phyloP scores from a whole-genome alignment of 2,113 vertebrate species.

The Ameiurus melas region DNA sequence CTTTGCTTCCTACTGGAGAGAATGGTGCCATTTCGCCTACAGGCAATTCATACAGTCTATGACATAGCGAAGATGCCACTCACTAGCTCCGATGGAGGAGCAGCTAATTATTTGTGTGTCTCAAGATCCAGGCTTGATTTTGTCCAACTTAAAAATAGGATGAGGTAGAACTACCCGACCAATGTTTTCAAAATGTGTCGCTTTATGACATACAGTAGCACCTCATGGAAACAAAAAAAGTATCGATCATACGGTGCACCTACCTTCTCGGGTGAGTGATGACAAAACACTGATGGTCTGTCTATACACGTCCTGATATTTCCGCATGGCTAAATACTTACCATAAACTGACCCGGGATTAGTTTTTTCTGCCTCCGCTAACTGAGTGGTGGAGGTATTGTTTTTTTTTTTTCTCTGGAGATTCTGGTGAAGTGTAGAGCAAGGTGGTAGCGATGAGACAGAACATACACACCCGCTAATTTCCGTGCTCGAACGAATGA shows the following conservation, averaged over 20 bases:
- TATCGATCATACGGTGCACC: too few species aligned
- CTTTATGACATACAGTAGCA: too few species aligned
- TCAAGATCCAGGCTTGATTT: too few species aligned
- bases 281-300: too few species aligned
- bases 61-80: not conserved
- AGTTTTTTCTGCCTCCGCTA: not conserved
- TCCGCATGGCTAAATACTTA: not conserved
- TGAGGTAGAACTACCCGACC: too few species aligned
- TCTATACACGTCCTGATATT: not conserved
- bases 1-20: not conserved
- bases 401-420: not conserved
- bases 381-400: not conserved
- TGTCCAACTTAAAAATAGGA: too few species aligned
- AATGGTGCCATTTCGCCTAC: not conserved
- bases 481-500: not conserved
- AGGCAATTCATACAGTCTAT: not conserved
- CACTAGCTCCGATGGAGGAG: not conserved
- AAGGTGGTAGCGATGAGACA: not conserved
- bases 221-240: too few species aligned
- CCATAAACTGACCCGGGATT: not conserved
- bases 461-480: not conserved
- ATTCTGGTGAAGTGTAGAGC: not conserved
- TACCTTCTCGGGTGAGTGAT: too few species aligned
- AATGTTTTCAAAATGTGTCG: too few species aligned
- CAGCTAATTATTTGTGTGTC: not conserved